Evolutionary conservation across 1,140 invertebrate genomes (phyloP), one percentile per base, ranked within the genome.

Genomic region (Plectrocnemia conspersa): DNA sequence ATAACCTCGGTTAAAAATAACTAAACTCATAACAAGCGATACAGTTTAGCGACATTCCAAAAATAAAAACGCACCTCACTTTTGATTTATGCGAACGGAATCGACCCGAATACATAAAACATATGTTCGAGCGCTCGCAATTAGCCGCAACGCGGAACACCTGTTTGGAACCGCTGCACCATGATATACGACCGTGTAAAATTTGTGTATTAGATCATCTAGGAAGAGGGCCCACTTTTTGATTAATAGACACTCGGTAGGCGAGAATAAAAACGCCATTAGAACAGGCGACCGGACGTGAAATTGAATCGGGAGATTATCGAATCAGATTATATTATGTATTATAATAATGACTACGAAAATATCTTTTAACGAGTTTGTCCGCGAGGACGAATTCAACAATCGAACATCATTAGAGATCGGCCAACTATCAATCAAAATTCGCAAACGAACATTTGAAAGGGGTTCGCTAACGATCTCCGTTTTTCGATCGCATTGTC

Each of bases 181-280:
- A 15, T 29, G 38, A 54, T 54, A 45, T 54, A 54, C 33, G 38
- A 36, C 41, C 52, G 52, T 44, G 35, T 54, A 54, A 54, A 52
- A 54, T 45, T 54, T 35, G 41, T 54, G 44, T 54, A 54, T 54
- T 45, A 32, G 52, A 54, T 46, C 36, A 42, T 32, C 18, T 15
- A 52, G 16, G 21, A 38, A 3, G 3, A 19, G 22, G 35, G 45
- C 15, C 13, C 15, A 13, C 25, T 27, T 27, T 40, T 25, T 40
- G 42, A 46, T 46, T 46, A 46, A 46, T 46, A 29, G 42, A 46
- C 10, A 29, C 27, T n/a, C n/a, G n/a, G n/a, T n/a, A n/a, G n/a
- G n/a, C n/a, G n/a, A n/a, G n/a, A n/a, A n/a, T n/a, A n/a, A n/a
- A n/a, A n/a, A n/a, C n/a, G n/a, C n/a, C n/a, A n/a, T n/a, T n/a